Evolutionary conservation across 1,140 invertebrate genomes (phyloP), one percentile per base, ranked within the genome.

Genomic region (Trichonephila inaurata): DNA sequence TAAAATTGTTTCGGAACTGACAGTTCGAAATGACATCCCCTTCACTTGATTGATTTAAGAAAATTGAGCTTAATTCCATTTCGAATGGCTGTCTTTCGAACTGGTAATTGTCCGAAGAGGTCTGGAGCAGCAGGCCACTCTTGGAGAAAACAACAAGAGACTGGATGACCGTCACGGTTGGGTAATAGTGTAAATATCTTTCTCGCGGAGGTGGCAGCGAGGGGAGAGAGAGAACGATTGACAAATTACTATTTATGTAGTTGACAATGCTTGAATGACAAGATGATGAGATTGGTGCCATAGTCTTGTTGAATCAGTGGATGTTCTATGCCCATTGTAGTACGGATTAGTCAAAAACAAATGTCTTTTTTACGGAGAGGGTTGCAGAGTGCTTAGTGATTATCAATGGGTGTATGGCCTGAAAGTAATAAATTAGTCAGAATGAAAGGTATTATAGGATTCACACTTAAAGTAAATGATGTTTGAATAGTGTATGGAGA

Each of bases 161-260:
- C 40, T 89, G 66, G 85, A 33, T 51, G 33, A 72, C 66, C 24
- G 89, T 82, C 72, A 72, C 72, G 89, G 66, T 24, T 82, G 72
- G 89, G n/a, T 91, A 58, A 18, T 21, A 51, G 51, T 81, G 89
- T 91, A 91, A 82, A 82, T 91, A 62, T 82, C 88, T 89, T 14
- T 21, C 21, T 18, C 14, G 61, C 28, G 28, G 44, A 69, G 44
- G 16, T 12, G 64, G 24, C 14, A 58, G 12, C 3, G 64, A 69
- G 40, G 21, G 58, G 44, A 44, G 40, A 33, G 21, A n/a, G 44
- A 44, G 40, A 33, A 60, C 44, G 40, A 91, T 91, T 91, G 89
- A 91, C 89, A 91, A 91, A 91, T 91, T 91, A 91, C 89, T 91
- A 61, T 82, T 91, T 91, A 82, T 82, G 89, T 44, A 33, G n/a